Evolutionary conservation across 1,140 invertebrate genomes (phyloP), one percentile per base, ranked within the genome.

Genomic region (Drosophila quadrilineata): DNA sequence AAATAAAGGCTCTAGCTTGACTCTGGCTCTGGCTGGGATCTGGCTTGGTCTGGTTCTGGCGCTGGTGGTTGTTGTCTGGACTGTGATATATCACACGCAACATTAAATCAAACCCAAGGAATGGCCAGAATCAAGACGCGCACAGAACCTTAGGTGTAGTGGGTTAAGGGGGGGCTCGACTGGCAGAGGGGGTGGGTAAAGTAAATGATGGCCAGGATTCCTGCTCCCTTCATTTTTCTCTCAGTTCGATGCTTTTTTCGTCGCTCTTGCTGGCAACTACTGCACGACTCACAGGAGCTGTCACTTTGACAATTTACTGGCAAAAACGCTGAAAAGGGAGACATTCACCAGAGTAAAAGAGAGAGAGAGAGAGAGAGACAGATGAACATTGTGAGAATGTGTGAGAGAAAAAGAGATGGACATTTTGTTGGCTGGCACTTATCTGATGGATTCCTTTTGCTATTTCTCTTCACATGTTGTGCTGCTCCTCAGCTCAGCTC

Each of bases 301-400:
- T 87, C 84, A 87, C 75, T 75, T 79, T 87, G 84, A 87, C 84
- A 87, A 87, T 87, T 87, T 87, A 87, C 84, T 75, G 75, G 67
- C 77, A 35, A 70, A 79, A 71, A 43, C 57, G 43, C 45, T 49
- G 45, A 59, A 59, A 59, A 41, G 53, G 19, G 48, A 56, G 54
- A 9, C 26, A 45, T 50, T 21, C 2, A 17, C 6, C 10, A 16
- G 16, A 14, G 22, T 28, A 10, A 26, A 5, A n/a, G 17, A 28
- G 8, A 62, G 35, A 6, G 12, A 40, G 26, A 26, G 59, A 28
- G 8, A 40, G 10, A 21, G 53, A 36, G 46, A 40, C 31, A 10
- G 45, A 35, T n/a, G n/a, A n/a, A n/a, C n/a, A n/a, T n/a, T n/a
- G n/a, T n/a, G n/a, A n/a, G n/a, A n/a, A n/a, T n/a, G n/a, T n/a